A percentile compares a stretch with the other conserved stretches of the same genome.
Evolutionary conservation across 2,797 vertebrate species (phyloP).

Genomic region (Lophius americanus): DNA sequence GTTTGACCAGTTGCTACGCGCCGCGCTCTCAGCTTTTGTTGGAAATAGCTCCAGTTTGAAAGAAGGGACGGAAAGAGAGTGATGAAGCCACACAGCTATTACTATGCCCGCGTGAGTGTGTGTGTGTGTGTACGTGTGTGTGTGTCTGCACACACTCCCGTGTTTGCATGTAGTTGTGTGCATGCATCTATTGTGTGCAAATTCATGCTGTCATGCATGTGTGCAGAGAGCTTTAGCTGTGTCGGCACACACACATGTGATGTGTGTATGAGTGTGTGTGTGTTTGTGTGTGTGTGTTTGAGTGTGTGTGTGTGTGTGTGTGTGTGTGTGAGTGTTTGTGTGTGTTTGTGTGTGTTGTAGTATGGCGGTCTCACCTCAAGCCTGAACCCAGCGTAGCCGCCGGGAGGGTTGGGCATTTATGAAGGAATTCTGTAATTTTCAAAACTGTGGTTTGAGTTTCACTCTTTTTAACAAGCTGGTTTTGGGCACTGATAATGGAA

Average conservation of each 20-base stretch:
- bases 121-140: constrained; percentile 2
- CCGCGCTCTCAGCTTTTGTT: constrained; percentile 48
- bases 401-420: constrained; percentile 73
- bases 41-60: constrained; percentile 52
- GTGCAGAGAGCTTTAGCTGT: constrained; percentile 2
- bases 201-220: constrained; percentile 5
- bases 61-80: constrained; percentile 22
- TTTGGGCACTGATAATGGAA: constrained; percentile 82
- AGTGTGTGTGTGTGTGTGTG: constrained; percentile 5
- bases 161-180: neutral
- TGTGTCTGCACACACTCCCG: neutral
- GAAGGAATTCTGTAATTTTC: constrained; percentile 83
- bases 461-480: constrained; percentile 81
- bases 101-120: constrained; percentile 4
- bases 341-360: constrained; percentile 40
- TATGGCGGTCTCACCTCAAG: constrained; percentile 66
- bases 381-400: constrained; percentile 63
- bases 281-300: constrained; percentile 11
- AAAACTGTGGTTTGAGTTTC: constrained; percentile 83
- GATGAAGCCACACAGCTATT: constrained; percentile 36
- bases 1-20: constrained; percentile 50
- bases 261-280: constrained; percentile 2
- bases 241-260: constrained; percentile 3
- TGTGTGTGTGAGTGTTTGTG: constrained; percentile 12
- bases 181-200: neutral